A percentile compares a stretch with the other conserved stretches of the same genome.
phyloP scores from a whole-genome alignment of 2,888 invertebrate species.

The Leuctra nigra region DNA sequence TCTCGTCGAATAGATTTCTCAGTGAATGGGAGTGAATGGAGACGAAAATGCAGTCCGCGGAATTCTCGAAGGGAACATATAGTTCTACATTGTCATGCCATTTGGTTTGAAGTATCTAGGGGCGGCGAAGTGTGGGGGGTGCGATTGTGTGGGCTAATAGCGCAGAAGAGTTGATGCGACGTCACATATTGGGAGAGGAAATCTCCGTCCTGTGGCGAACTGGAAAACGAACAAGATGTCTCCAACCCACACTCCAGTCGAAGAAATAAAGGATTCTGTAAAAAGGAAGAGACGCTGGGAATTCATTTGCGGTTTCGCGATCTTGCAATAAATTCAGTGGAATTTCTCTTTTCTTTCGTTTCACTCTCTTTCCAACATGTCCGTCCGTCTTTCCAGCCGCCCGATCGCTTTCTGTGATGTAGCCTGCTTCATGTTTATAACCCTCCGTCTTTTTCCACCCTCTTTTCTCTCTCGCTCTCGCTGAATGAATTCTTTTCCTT shows the following conservation, averaged over 20 bases:
- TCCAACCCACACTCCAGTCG: constrained; percentile 9
- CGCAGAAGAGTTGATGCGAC: neutral
- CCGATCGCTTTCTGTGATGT: neutral
- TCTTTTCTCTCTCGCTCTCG: neutral
- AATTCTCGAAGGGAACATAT: neutral
- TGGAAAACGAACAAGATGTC: constrained; percentile 23
- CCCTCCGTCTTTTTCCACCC: no score
- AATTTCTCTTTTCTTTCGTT: constrained; percentile 11
- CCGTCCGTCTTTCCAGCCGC: neutral
- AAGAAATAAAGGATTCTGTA: constrained; percentile 22
- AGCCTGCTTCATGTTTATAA: neutral
- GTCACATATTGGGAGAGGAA: neutral
- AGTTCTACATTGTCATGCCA: neutral
- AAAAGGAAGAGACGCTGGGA: constrained; percentile 12
- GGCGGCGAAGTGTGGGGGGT: neutral
- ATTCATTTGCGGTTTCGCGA: constrained; percentile 26
- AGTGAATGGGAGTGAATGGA: constrained; percentile 1
- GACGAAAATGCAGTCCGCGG: neutral
- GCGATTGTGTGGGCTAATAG: constrained; percentile 6
- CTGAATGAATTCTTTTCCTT: neutral
- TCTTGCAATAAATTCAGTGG: constrained; percentile 25
- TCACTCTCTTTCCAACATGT: neutral
- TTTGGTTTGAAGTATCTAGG: constrained; percentile 7
- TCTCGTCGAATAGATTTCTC: neutral
- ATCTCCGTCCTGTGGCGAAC: neutral